Evolutionary conservation across 1,140 invertebrate genomes (phyloP).

Genomic region (Drosophila nannoptera): DNA sequence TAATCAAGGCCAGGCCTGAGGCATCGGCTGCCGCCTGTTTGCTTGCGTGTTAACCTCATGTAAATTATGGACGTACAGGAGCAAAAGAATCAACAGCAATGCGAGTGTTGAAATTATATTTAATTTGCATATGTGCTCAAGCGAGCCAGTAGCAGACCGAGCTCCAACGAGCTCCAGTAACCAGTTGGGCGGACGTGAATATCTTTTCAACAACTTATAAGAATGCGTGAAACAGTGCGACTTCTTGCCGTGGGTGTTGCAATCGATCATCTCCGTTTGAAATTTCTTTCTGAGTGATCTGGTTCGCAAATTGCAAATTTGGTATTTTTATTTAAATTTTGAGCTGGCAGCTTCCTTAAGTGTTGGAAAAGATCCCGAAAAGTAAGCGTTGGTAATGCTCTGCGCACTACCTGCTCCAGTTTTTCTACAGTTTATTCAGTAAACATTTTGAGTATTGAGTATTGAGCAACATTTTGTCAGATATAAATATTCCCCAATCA

Average conservation of each 20-base stretch:
- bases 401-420: too few species aligned
- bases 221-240: constrained; percentile 15
- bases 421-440: too few species aligned
- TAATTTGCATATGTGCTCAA: constrained; percentile 68
- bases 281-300: too few species aligned
- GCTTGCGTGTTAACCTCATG: constrained; percentile 74
- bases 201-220: not conserved
- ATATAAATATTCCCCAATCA: not conserved
- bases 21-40: constrained; percentile 40
- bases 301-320: too few species aligned
- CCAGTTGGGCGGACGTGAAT: constrained; percentile 1
- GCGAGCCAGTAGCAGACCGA: constrained; percentile 23
- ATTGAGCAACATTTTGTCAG: too few species aligned
- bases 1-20: constrained; percentile 67
- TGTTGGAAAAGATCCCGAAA: too few species aligned
- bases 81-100: constrained; percentile 60
- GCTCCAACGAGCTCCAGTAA: not conserved
- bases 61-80: constrained; percentile 65
- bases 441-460: too few species aligned
- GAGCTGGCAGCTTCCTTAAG: too few species aligned
- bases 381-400: too few species aligned
- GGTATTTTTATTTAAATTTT: too few species aligned
- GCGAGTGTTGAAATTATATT: constrained; percentile 77
- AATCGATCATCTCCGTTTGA: not conserved
- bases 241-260: constrained; percentile 34